Conservation (phyloP, 2,888 invertebrate genomes). For the Diplolepis rosae region DNA sequence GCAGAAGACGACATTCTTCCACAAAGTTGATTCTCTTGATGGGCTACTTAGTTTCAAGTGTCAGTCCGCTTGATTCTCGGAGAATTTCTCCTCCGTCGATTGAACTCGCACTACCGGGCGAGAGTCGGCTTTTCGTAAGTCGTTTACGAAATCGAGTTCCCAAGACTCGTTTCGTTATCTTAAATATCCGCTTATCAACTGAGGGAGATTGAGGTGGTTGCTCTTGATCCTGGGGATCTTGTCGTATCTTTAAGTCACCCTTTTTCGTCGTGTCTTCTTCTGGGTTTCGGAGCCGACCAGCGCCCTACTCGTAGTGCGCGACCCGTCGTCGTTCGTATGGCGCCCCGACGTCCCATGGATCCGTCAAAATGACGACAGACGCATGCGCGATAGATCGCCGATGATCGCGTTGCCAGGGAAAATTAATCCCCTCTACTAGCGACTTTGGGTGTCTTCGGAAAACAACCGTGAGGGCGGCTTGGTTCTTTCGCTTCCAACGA, state of each 20-base stretch:
- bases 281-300: slow-evolving; percentile 74
- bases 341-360: slow-evolving; percentile 73
- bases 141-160: slow-evolving; percentile 35
- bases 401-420: not conserved
- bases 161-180: not conserved
- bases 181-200: not conserved
- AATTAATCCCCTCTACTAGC: slow-evolving; percentile 19
- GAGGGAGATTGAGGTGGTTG: not conserved
- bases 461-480: slow-evolving; percentile 34
- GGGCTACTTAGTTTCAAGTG: not conserved
- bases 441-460: slow-evolving; percentile 20
- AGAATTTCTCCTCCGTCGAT: slow-evolving; percentile 42
- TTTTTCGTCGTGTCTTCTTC: slow-evolving; percentile 46
- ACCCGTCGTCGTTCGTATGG: slow-evolving; percentile 79
- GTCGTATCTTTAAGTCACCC: slow-evolving; percentile 41
- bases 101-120: slow-evolving; percentile 30
- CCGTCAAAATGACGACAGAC: slow-evolving; percentile 66
- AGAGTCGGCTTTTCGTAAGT: slow-evolving; percentile 34
- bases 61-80: slow-evolving; percentile 27
- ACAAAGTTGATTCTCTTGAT: slow-evolving; percentile 31
- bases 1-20: slow-evolving; percentile 80
- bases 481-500: slow-evolving; percentile 1
- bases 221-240: not conserved
- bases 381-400: slow-evolving; percentile 66
- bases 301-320: slow-evolving; percentile 78